Evolutionary conservation across 2,113 vertebrate species (phyloP).

Genomic region (Phylloscopus trochilus): DNA sequence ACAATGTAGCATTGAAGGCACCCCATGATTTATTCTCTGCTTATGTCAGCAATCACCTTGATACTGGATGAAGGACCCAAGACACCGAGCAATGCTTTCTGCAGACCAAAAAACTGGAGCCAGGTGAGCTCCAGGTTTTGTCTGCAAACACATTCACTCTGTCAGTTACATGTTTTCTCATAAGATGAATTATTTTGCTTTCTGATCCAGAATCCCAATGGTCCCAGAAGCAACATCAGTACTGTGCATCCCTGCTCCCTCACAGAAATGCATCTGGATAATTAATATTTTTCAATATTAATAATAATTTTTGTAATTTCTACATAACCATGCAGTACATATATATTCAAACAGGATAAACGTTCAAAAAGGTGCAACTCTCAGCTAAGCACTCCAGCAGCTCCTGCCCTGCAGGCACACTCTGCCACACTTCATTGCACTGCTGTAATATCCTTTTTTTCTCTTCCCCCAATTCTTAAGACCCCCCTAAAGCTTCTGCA

Average conservation of each 20-base stretch:
- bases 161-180: neutral
- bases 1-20: neutral
- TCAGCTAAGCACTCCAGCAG: neutral
- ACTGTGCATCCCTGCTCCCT: neutral
- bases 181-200: neutral
- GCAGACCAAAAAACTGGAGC: neutral
- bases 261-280: neutral
- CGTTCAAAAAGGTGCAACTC: neutral
- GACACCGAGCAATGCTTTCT: neutral
- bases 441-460: neutral
- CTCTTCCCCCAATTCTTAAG: fast-evolving
- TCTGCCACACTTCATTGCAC: neutral
- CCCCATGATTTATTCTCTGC: neutral
- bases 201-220: neutral
- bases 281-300: neutral
- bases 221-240: neutral
- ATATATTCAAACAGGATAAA: neutral
- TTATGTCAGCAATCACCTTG: neutral
- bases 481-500: neutral
- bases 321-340: neutral
- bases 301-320: neutral
- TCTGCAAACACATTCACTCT: neutral
- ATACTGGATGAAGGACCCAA: neutral
- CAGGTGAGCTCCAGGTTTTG: neutral
- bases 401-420: neutral